These are phyloP conservation scores for Ellobium chinense DNA, from an alignment of 2,888 invertebrate genomes.

Conservation along the genomic window DNA sequence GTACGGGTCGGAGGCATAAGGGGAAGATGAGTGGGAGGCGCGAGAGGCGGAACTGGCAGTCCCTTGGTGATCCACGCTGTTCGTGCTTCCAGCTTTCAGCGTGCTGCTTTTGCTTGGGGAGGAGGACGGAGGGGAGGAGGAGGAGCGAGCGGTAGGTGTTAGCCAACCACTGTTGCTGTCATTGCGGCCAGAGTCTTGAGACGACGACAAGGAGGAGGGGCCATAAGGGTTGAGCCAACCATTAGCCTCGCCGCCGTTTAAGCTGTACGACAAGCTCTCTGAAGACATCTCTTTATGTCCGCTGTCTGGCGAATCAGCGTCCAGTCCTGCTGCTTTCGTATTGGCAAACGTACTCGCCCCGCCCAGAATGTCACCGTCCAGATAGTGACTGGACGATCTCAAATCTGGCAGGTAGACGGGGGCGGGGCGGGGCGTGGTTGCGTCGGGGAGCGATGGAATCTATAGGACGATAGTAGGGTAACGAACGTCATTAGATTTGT, in stretches of 20 bases:
- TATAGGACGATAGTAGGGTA: constrained; percentile 44
- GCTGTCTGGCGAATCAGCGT: constrained; percentile 77
- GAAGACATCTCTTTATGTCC: constrained; percentile 78
- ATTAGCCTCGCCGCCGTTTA: constrained; percentile 58
- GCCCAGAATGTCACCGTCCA: constrained; percentile 53
- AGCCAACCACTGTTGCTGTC: constrained; percentile 26
- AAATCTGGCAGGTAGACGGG: constrained; percentile 69
- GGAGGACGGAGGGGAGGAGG: constrained; percentile 33
- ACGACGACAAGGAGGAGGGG: constrained; percentile 48
- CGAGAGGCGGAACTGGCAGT: neutral
- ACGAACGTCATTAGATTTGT: neutral
- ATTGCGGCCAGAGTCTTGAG: constrained; percentile 19
- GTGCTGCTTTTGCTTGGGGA: constrained; percentile 41
- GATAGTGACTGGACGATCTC: constrained; percentile 27
- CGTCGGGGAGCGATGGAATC: constrained; percentile 70
- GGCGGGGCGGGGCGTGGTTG: constrained; percentile 72
- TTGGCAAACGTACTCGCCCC: constrained; percentile 61
- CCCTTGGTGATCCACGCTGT: constrained; percentile 22
- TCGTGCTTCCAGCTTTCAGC: constrained; percentile 35
- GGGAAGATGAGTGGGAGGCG: neutral
- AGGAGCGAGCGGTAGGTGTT: constrained; percentile 9
- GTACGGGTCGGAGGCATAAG: neutral
- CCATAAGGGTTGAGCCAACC: constrained; percentile 63
- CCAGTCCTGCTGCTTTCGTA: constrained; percentile 62
- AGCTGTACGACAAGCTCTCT: constrained; percentile 64